Evolutionary conservation across 2,888 invertebrate genomes (phyloP).

Genomic region (Erebia aethiops): DNA sequence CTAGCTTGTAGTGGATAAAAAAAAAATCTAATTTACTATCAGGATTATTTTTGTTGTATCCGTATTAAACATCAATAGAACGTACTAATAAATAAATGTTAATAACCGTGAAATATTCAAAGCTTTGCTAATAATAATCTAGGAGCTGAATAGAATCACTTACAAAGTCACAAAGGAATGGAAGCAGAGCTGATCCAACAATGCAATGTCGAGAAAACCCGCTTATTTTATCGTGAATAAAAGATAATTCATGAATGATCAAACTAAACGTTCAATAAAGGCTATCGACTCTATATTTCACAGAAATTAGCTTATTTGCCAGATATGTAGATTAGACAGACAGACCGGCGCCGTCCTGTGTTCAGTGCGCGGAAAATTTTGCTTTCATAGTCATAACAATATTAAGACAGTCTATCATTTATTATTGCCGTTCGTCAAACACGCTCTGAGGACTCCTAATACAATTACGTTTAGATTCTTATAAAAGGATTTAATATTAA

Average conservation of each 20-base stretch:
- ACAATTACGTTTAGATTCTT: background rate
- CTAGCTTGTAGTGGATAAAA: no score
- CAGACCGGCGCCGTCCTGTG: conserved; percentile 60
- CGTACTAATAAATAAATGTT: no score
- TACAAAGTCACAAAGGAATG: conserved; percentile 40
- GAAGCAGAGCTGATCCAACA: conserved; percentile 33
- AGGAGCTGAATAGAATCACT: conserved; percentile 34
- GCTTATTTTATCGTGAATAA: conserved; percentile 40
- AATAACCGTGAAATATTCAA: conserved; percentile 11
- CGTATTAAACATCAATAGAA: background rate
- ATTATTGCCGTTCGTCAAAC: conserved; percentile 27
- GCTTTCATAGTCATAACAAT: conserved; percentile 44
- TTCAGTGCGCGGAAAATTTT: conserved; percentile 53
- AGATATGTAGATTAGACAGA: conserved; percentile 59
- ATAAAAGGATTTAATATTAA: background rate
- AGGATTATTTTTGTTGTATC: background rate
- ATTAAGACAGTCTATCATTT: conserved; percentile 31
- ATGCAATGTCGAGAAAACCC: conserved; percentile 35
- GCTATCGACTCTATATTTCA: conserved; percentile 61
- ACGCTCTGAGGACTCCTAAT: background rate
- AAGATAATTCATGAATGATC: conserved; percentile 47
- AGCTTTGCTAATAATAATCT: conserved; percentile 20
- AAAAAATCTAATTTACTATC: background rate
- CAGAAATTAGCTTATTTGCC: conserved; percentile 67
- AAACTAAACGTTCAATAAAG: conserved; percentile 49